Conservation (phyloP, 2,113 vertebrate species). For the Ivindomyrus marchei region DNA sequence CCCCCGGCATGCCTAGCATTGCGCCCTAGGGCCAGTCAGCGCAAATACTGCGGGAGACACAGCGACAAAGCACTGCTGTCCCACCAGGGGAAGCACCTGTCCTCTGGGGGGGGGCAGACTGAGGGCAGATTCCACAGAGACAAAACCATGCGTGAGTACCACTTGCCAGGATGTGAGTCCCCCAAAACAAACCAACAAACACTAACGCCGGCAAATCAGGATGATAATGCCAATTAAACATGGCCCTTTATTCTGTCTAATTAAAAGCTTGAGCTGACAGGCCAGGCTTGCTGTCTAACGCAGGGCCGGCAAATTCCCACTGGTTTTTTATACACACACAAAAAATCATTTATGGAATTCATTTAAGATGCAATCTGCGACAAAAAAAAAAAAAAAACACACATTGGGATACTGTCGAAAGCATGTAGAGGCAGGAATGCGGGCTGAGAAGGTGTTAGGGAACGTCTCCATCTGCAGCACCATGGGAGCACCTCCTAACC, state of each 20-base stretch:
- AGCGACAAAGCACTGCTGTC: not conserved
- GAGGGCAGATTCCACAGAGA: not conserved
- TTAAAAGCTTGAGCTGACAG: not conserved
- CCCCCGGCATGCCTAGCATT: slow-evolving; percentile 27
- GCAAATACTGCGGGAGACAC: slow-evolving; percentile 31
- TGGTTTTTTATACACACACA: not conserved
- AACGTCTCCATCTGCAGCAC: not conserved
- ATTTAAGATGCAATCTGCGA: not conserved
- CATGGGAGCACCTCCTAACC: not conserved
- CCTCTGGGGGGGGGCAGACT: not conserved
- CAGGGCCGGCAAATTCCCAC: not conserved
- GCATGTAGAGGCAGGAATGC: not conserved
- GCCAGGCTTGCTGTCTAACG: not conserved
- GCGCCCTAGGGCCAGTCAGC: slow-evolving; percentile 19
- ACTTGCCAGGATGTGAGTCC: not conserved
- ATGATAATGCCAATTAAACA: not conserved
- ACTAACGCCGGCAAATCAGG: not conserved
- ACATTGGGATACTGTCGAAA: not conserved
- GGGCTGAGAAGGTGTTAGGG: not conserved
- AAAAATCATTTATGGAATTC: not conserved
- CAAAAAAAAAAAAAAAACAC: not conserved
- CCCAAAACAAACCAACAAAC: not conserved
- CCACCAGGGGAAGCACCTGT: slow-evolving; percentile 3
- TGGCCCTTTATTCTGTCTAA: not conserved
- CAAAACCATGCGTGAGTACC: not conserved